These are phyloP conservation scores for Penaeus chinensis DNA, from an alignment of 1,140 invertebrate species.

Conservation along the genomic window DNA sequence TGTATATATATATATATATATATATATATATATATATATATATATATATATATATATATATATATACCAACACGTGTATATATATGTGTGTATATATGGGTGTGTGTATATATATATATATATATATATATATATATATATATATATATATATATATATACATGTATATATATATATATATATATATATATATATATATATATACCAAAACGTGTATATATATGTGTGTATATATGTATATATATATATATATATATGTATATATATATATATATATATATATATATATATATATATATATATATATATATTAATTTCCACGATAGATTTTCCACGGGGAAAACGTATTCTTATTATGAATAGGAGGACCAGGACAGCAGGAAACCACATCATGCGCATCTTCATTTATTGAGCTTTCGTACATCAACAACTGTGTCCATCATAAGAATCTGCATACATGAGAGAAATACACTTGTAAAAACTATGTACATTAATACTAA, in stretches of 20 bases:
- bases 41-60: too few species aligned
- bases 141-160: constrained; percentile 16
- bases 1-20: too few species aligned
- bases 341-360: too few species aligned
- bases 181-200: neutral
- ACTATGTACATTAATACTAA: neutral
- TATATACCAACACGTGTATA: neutral
- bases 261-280: constrained; percentile 1
- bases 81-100: neutral
- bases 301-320: too few species aligned
- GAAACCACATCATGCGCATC: too few species aligned
- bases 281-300: neutral
- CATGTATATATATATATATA: neutral
- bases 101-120: neutral
- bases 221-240: neutral
- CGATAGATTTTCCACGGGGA: too few species aligned
- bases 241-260: constrained; percentile 1
- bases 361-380: too few species aligned
- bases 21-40: too few species aligned
- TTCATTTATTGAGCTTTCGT: neutral
- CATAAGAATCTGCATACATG: neutral
- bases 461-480: neutral
- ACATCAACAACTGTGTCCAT: too few species aligned
- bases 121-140: neutral
- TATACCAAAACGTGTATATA: neutral